Percentiles rank a stretch among this genome's conserved stretches.
phyloP scores from a whole-genome alignment of 2,888 invertebrate species.

The Pasiphila rectangulata region DNA sequence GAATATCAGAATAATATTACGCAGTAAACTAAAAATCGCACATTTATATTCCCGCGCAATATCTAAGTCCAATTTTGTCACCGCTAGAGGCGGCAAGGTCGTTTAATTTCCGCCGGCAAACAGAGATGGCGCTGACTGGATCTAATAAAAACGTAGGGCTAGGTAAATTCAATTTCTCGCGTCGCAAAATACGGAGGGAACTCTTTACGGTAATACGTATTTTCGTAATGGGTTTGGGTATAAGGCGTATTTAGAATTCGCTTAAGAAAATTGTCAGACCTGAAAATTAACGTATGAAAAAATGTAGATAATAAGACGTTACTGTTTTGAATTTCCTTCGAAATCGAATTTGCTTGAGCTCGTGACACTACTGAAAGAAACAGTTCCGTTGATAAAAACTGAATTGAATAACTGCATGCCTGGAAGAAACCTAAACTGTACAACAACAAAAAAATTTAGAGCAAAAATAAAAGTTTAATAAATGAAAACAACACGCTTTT shows the following conservation, averaged over 20 bases:
- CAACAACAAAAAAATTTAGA: no score
- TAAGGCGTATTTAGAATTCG: conserved; percentile 3
- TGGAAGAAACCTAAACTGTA: no score
- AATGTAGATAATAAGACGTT: no score
- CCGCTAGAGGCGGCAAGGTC: conserved; percentile 25
- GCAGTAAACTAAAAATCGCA: neutral
- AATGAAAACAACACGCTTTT: no score
- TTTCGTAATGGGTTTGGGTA: conserved; percentile 27
- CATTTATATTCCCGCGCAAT: conserved; percentile 28
- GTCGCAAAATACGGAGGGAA: conserved; percentile 39
- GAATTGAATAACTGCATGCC: no score
- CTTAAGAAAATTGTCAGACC: neutral
- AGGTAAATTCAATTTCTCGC: conserved; percentile 47
- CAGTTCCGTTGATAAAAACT: no score
- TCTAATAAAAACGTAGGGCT: conserved; percentile 45
- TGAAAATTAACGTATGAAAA: neutral
- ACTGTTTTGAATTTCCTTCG: no score
- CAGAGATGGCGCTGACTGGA: conserved; percentile 57
- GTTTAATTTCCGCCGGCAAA: conserved; percentile 47
- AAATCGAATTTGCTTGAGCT: no score
- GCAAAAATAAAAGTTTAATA: no score
- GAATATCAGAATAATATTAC: neutral
- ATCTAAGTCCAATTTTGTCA: conserved; percentile 25
- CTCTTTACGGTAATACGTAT: conserved; percentile 27
- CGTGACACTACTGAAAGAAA: no score